phyloP scores from a whole-genome alignment of 2,888 invertebrate genomes.

The Penaeus monodon region DNA sequence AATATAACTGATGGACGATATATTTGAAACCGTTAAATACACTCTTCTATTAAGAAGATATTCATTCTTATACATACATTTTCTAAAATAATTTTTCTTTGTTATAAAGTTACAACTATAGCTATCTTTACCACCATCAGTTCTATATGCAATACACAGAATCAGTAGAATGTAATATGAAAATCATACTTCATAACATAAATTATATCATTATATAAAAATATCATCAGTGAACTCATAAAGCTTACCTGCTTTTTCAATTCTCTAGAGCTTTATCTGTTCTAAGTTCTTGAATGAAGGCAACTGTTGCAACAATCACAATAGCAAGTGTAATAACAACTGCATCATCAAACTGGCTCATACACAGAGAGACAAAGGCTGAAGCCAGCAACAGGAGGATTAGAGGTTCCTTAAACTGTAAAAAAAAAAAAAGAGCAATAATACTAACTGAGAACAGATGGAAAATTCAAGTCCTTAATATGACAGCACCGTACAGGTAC shows the following conservation, averaged over 20 bases:
- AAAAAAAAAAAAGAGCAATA: conserved; percentile 66
- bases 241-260: conserved; percentile 79
- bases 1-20: too few species aligned
- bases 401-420: conserved; percentile 95
- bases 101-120: too few species aligned
- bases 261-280: conserved; percentile 97
- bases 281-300: conserved; percentile 98
- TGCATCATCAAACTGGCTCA: conserved; percentile 98
- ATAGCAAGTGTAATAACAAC: conserved; percentile 74
- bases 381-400: conserved; percentile 93
- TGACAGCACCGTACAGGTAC: too few species aligned
- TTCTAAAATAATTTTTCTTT: too few species aligned
- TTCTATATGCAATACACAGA: too few species aligned
- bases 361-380: conserved; percentile 92
- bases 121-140: too few species aligned
- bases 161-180: background rate
- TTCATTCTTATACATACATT: too few species aligned
- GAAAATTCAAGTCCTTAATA: too few species aligned
- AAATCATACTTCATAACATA: background rate
- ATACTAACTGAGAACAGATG: too few species aligned
- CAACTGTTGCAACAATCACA: conserved; percentile 96
- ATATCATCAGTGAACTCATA: background rate
- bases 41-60: too few species aligned
- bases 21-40: too few species aligned
- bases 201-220: too few species aligned